Base-by-base conservation (phyloP, 2,113 vertebrate genomes). In the Strix uralensis region DNA sequence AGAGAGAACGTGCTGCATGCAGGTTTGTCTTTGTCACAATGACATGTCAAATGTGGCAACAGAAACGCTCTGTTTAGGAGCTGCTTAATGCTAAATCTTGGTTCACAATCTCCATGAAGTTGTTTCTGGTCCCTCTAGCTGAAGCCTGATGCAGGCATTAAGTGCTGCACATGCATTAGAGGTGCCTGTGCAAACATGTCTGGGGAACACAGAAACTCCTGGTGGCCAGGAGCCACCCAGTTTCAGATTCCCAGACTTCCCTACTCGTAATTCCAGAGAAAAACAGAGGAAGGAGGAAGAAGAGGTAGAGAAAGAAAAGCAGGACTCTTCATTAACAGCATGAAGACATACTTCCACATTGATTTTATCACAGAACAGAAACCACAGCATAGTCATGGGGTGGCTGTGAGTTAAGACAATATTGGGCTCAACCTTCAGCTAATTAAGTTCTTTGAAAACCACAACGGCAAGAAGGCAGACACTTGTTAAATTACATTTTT, bases 381-480 rank as follows among this genome's bases (percentile, higher is more conserved):
- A 92, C 77, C 69, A 79, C 86, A 89, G 80, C 1, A 0, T 54
- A 94, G 49, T 89, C 58, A 36, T 18, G 70, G 46, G 5, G 15
- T 93, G 73, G 40, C 66, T 85, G 62, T 62, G 57, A 92, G 46
- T 82, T 87, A 91, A 85, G 54, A 58, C 49, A 89, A 52, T 82
- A 69, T 46, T 65, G 49, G 78, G n/a, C 55, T 95, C 81, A 90
- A 46, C 42, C 38, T 66, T 77, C 59, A 85, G 66, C 42, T 90
- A 89, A 96, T 94, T 88, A 92, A 94, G 38, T 78, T 88, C 38
- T 73, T 66, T 81, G 49, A 54, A 96, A 96, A 96, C 90, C 84
- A 75, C 93, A 93, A 25, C 29, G 54, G 11, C 67, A 88, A 71
- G 87, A 94, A 92, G 58, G 34, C 59, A 95, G 81, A 70, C 38